Conservation (phyloP, 2,797 vertebrate genomes). For the Orientallactaga sibirica region DNA sequence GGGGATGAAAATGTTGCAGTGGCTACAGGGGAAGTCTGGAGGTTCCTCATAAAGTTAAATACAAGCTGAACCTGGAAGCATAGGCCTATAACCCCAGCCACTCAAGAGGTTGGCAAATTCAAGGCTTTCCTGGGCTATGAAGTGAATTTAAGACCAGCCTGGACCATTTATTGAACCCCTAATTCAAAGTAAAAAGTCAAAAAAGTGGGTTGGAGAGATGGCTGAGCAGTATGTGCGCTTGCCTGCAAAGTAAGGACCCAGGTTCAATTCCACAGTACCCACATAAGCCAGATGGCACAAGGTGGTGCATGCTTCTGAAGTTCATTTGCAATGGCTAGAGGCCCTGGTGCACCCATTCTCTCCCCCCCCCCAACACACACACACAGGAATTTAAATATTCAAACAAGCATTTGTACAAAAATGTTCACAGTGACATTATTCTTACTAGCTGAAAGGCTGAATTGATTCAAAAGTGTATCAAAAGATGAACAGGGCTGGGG, state of each 20-base stretch:
- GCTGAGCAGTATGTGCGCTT: too few relatives aligned
- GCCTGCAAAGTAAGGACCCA: background rate
- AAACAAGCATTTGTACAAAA: constrained; percentile 6
- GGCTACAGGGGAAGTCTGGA: background rate
- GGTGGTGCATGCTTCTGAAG: too few relatives aligned
- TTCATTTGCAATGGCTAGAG: too few relatives aligned
- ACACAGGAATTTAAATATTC: background rate
- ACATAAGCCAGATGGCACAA: too few relatives aligned
- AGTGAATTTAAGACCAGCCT: too few relatives aligned
- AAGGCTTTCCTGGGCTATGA: background rate
- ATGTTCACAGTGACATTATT: constrained; percentile 6
- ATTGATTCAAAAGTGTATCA: background rate
- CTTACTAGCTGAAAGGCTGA: background rate
- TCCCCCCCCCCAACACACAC: too few relatives aligned
- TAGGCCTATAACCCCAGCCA: background rate
- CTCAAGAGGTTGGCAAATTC: background rate
- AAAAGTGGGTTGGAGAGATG: too few relatives aligned
- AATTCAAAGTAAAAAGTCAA: background rate
- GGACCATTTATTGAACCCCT: background rate
- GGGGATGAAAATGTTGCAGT: background rate
- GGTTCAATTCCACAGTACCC: background rate
- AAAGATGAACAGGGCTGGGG: background rate
- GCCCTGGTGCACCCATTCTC: too few relatives aligned
- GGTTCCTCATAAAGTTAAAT: background rate
- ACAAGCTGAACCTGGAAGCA: background rate